A percentile compares a stretch with the other conserved stretches of the same genome.
Conservation (phyloP, 30 jellyfish, hydroid and myxozoan species). For the Chrysaora quinquecirrha region DNA sequence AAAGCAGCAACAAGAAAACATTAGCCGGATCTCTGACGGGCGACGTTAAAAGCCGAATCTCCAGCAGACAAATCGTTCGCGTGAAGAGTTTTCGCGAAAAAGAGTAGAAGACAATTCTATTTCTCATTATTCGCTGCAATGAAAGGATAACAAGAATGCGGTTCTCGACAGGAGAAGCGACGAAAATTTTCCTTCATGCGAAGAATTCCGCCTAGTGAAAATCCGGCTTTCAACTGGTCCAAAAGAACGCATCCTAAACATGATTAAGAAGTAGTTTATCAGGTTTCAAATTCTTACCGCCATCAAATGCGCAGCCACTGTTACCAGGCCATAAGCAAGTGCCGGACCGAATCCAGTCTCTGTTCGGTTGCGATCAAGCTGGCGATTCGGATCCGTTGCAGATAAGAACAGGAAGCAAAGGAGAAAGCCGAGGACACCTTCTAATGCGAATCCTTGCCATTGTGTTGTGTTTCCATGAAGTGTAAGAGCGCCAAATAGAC, state of each 20-base stretch:
- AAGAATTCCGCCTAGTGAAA: not conserved
- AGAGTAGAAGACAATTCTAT: no score
- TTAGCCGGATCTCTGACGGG: no score
- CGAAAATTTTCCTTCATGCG: no score
- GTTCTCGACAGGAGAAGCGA: no score
- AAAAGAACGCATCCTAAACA: no score
- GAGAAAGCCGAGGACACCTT: constrained; percentile 57
- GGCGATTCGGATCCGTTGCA: constrained; percentile 51
- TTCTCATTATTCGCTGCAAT: no score
- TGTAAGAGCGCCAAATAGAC: constrained; percentile 47
- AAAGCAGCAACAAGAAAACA: no score
- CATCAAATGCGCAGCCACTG: constrained; percentile 60
- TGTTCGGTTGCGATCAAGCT: constrained; percentile 13
- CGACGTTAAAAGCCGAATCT: no score
- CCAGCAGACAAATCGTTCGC: no score
- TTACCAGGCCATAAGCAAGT: constrained; percentile 64
- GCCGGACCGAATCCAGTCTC: constrained; percentile 67
- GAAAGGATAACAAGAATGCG: no score
- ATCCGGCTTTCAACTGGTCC: not conserved
- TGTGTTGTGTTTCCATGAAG: constrained; percentile 30
- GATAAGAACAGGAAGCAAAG: constrained; percentile 45
- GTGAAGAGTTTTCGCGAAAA: no score
- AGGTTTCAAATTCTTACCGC: constrained; percentile 50
- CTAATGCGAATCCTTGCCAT: constrained; percentile 85
- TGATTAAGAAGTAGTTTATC: no score